A percentile compares a stretch with the other conserved stretches of the same genome.
Evolutionary conservation across 1,140 invertebrate genomes (phyloP).

Genomic region (Augochlora pura): DNA sequence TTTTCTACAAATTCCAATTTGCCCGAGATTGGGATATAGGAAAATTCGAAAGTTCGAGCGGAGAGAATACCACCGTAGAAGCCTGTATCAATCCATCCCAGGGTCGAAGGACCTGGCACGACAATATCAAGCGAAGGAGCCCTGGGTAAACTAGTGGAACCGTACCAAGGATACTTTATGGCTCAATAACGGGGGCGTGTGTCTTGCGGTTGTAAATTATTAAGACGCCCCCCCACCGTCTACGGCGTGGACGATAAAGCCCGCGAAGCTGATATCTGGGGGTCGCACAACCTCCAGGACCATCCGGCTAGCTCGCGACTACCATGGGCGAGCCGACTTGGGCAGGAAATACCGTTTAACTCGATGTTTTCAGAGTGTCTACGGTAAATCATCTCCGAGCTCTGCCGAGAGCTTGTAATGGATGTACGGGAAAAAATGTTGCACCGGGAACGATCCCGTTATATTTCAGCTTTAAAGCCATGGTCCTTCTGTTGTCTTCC

Average conservation of each 20-base stretch:
- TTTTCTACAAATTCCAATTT: no score
- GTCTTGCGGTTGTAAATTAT: slow-evolving; percentile 76
- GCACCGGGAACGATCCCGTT: not conserved
- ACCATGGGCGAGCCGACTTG: not conserved
- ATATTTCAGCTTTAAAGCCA: slow-evolving; percentile 5
- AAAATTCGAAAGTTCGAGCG: not conserved
- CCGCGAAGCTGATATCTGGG: slow-evolving; percentile 40
- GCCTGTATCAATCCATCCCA: not conserved
- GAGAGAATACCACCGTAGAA: not conserved
- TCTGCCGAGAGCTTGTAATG: not conserved
- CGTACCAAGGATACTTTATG: slow-evolving; percentile 70
- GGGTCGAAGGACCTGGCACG: not conserved
- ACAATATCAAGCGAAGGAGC: slow-evolving; percentile 35
- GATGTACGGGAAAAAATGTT: not conserved
- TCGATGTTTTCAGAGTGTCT: slow-evolving; percentile 22
- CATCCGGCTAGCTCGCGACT: slow-evolving; percentile 15
- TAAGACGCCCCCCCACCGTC: slow-evolving; percentile 47
- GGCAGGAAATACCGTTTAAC: slow-evolving; percentile 55
- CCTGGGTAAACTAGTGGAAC: slow-evolving; percentile 26
- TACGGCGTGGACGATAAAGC: slow-evolving; percentile 54
- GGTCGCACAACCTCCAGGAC: not conserved
- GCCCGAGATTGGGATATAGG: no score
- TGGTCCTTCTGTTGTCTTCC: no score
- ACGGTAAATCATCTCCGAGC: slow-evolving; percentile 47
- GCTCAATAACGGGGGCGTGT: slow-evolving; percentile 70